Evolutionary conservation across 1,140 invertebrate species (phyloP).

Genomic region (Zaprionus davidi): DNA sequence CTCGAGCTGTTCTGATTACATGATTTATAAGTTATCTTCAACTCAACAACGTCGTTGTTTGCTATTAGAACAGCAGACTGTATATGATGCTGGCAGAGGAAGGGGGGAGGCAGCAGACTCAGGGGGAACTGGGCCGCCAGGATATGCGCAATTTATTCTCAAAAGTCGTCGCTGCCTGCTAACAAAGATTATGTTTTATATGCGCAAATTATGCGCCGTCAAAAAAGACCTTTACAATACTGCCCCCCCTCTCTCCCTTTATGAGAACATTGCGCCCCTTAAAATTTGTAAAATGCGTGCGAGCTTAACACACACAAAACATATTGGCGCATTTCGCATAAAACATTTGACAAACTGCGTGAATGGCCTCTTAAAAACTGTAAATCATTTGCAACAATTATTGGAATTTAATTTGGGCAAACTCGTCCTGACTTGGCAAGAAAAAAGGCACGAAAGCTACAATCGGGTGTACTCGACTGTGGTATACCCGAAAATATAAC

Average conservation of each 20-base stretch:
- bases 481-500: no score
- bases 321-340: constrained; percentile 65
- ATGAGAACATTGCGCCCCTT: constrained; percentile 25
- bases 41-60: constrained; percentile 46
- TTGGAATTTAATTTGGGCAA: constrained; percentile 63
- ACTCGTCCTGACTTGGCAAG: not conserved
- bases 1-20: constrained; percentile 71
- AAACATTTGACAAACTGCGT: constrained; percentile 41
- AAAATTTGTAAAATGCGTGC: constrained; percentile 22
- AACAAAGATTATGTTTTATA: constrained; percentile 79
- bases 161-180: constrained; percentile 48
- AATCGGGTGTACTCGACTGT: no score
- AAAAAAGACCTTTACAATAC: constrained; percentile 24
- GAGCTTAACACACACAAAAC: constrained; percentile 30
- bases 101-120: no score
- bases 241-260: not conserved
- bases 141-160: constrained; percentile 70
- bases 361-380: constrained; percentile 36
- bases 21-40: constrained; percentile 83
- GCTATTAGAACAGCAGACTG: constrained; percentile 42
- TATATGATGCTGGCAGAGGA: not conserved
- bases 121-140: constrained; percentile 2
- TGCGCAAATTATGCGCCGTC: constrained; percentile 69
- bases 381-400: constrained; percentile 68
- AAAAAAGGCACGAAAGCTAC: not conserved